These are phyloP conservation scores for Hiodon alosoides DNA, from an alignment of 2,113 vertebrate species.

Conservation along the genomic window DNA sequence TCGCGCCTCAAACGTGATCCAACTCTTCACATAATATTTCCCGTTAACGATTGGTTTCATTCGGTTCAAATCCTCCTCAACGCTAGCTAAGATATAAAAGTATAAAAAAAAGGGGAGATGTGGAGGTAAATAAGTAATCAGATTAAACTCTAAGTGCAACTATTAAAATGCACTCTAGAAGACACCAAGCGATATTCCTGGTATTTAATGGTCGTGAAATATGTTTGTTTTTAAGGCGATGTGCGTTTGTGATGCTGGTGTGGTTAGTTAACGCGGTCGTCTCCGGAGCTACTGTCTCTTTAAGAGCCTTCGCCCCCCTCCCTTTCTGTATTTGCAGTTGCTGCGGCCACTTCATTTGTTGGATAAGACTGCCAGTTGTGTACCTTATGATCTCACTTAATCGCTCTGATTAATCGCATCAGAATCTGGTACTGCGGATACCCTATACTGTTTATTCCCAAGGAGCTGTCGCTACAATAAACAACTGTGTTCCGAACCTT, in stretches of 20 bases:
- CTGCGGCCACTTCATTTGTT: conserved; percentile 64
- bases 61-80: too few relatives aligned
- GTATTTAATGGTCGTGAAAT: not conserved
- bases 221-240: not conserved
- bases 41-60: too few relatives aligned
- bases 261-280: conserved; percentile 13
- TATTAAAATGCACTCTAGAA: too few relatives aligned
- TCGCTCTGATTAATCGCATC: conserved; percentile 49
- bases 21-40: too few relatives aligned
- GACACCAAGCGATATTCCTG: not conserved
- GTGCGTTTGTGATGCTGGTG: conserved; percentile 1
- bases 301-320: conserved; percentile 65
- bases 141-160: too few relatives aligned
- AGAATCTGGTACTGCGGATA: conserved; percentile 42
- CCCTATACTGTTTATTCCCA: conserved; percentile 30
- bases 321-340: conserved; percentile 67
- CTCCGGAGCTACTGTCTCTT: conserved; percentile 60
- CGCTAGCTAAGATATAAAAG: too few relatives aligned
- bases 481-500: conserved; percentile 27
- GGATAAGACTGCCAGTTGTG: conserved; percentile 56
- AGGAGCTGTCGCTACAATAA: conserved; percentile 32
- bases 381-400: conserved; percentile 50
- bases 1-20: too few relatives aligned
- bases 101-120: too few relatives aligned
- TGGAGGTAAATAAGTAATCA: too few relatives aligned